Base-by-base conservation (phyloP, 2,888 invertebrate species). In the Eudemis profundana region DNA sequence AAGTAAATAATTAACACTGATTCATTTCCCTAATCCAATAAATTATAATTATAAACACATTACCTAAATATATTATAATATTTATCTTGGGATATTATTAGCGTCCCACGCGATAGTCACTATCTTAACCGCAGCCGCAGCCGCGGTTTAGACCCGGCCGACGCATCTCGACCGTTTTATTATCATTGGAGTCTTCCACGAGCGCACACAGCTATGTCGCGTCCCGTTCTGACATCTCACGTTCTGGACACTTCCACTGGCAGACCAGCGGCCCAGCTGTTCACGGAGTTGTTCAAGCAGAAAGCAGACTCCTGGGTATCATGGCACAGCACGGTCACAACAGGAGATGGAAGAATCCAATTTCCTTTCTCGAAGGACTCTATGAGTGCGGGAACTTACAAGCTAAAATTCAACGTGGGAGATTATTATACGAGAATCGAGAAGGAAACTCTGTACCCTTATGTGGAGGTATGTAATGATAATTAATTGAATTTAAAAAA, bases 171-270 rank as follows among this genome's bases (percentile, higher is more conserved):
- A 17, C 40, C 27, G 8, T 42, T 12, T 17, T 42, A 56, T 46
- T 59, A 62, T 36, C 51, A 67, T 53, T 64, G 47, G 57, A 69
- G 63, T 57, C 51, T 47, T n/a, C 27, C 27, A 38, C 23, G 46
- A 19, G 46, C 46, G 57, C 23, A 49, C 47, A 49, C 66, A 19
- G 29, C 56, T 15, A 90, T 90, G 90, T 82, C 89, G 21, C 92
- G 92, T 49, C 92, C 94, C 0, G 93, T 95, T 2, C 91, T 97
- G 71, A 95, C 96, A 0, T 95, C 96, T 0, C 95, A 96, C 79
- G 95, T 96, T 0, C 82, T 96, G 67, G 97, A 97, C 73, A 95
- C 94, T 0, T 93, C 95, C 0, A 93, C 93, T 49, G 97, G 97
- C 0, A 79, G 83, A 49, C 95, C 97, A 0, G 95, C 95, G 0